phyloP scores from a whole-genome alignment of 2,113 vertebrate genomes.

The Candoia aspera region DNA sequence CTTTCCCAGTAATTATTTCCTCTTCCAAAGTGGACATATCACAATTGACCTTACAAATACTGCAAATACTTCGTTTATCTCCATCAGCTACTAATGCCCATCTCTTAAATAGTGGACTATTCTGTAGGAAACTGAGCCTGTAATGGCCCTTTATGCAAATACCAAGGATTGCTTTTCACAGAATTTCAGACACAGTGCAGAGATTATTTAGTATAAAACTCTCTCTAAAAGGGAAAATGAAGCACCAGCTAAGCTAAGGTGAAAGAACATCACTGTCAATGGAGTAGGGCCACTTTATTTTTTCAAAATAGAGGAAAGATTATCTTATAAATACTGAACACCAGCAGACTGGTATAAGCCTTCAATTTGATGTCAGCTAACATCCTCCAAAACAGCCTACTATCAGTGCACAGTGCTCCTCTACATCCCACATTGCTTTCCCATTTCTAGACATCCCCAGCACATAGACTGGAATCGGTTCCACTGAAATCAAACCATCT shows the following conservation, averaged over 20 bases:
- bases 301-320: conserved; percentile 12
- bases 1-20: not conserved
- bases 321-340: not conserved
- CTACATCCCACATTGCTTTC: not conserved
- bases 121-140: not conserved
- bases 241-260: not conserved
- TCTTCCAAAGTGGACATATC: not conserved
- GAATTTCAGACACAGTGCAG: not conserved
- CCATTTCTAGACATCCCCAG: not conserved
- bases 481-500: not conserved
- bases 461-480: not conserved
- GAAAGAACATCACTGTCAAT: not conserved
- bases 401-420: not conserved
- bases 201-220: not conserved
- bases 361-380: not conserved
- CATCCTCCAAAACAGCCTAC: not conserved
- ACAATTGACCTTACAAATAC: not conserved
- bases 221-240: conserved; percentile 7
- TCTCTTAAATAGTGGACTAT: not conserved
- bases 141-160: not conserved
- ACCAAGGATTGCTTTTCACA: not conserved
- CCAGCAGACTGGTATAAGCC: not conserved
- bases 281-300: not conserved
- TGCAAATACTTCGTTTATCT: not conserved
- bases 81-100: not conserved